Conservation (phyloP, 2,113 vertebrate species). For the Siphamia tubifer region DNA sequence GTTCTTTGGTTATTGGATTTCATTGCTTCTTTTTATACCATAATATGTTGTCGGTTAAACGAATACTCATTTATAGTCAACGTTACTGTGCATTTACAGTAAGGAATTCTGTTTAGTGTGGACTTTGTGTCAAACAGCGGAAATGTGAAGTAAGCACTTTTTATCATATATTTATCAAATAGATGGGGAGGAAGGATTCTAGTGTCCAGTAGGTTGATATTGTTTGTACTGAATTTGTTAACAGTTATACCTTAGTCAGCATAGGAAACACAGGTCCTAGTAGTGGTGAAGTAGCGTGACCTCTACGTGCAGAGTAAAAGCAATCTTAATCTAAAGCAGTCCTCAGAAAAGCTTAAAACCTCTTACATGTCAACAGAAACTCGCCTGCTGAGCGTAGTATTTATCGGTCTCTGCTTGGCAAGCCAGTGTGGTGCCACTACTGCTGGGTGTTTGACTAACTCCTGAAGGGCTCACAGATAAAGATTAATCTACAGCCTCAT, state of each 20-base stretch:
- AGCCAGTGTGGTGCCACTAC: conserved; percentile 52
- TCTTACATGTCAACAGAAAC: conserved; percentile 72
- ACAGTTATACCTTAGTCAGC: conserved; percentile 4
- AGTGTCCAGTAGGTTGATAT: background rate
- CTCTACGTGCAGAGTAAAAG: conserved; percentile 57
- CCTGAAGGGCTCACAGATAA: conserved; percentile 53
- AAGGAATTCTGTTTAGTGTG: background rate
- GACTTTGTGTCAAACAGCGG: background rate
- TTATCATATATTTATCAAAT: background rate
- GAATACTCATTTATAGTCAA: too few species aligned
- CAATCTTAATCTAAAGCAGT: conserved; percentile 60
- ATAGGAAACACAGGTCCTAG: conserved; percentile 3
- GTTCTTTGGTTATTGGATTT: too few species aligned
- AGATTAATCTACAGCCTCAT: conserved; percentile 47
- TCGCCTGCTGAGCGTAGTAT: conserved; percentile 48
- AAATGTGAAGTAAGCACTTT: background rate
- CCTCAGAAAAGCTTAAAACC: conserved; percentile 50
- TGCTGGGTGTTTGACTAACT: conserved; percentile 52
- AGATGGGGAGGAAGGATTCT: background rate
- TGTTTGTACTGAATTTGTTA: background rate
- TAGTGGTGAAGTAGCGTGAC: conserved; percentile 49
- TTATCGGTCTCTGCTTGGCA: conserved; percentile 61
- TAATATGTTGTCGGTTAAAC: too few species aligned
- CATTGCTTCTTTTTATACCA: too few species aligned
- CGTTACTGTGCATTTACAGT: too few species aligned